These are phyloP conservation scores for Erpornis zantholeuca DNA, from an alignment of 2,113 vertebrate genomes.

Conservation along the genomic window DNA sequence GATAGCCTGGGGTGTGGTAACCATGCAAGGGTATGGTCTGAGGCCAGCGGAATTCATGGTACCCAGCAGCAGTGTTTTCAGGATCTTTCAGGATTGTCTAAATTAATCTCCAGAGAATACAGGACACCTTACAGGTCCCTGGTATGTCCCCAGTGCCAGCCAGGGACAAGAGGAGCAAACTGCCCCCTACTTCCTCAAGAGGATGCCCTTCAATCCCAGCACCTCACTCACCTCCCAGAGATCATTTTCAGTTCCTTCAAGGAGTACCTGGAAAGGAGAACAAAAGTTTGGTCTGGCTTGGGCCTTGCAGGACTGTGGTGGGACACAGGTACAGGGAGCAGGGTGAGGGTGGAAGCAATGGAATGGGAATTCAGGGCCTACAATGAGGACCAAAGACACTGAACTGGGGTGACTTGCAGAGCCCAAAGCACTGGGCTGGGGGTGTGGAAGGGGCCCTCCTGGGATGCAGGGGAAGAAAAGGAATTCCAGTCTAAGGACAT, in stretches of 20 bases:
- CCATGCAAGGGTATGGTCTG: no score
- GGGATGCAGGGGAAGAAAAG: background rate
- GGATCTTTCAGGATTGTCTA: rapidly evolving
- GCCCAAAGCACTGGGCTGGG: background rate
- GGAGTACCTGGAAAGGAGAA: background rate
- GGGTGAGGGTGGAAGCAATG: background rate
- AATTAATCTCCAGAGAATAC: background rate
- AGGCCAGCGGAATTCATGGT: rapidly evolving
- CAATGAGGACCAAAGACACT: background rate
- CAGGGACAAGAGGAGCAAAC: background rate
- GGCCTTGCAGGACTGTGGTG: background rate
- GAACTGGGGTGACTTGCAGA: background rate
- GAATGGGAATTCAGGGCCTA: background rate
- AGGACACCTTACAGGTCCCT: background rate
- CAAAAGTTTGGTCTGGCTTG: background rate
- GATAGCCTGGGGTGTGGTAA: background rate
- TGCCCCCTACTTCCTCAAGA: background rate
- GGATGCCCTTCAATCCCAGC: background rate
- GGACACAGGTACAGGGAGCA: background rate
- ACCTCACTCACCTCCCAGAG: rapidly evolving
- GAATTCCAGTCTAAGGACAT: background rate
- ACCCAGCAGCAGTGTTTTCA: background rate
- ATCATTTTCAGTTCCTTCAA: rapidly evolving
- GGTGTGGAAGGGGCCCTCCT: background rate
- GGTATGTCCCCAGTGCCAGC: background rate